Percentiles rank a stretch among this genome's conserved stretches.
Conservation (phyloP, 2,113 vertebrate species). For the Eurystomus gularis region DNA sequence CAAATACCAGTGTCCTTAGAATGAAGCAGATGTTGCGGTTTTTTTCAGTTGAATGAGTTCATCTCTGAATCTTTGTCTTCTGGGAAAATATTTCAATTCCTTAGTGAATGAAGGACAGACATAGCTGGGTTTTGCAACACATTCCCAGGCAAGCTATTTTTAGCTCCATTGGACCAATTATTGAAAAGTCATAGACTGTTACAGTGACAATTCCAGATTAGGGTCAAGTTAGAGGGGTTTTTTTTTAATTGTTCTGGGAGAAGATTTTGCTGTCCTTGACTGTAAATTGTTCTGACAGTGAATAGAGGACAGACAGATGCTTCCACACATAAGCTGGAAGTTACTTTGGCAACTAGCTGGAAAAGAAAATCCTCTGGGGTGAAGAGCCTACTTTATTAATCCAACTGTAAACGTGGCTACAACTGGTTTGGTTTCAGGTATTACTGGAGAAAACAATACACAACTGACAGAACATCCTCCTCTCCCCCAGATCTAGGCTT, state of each 20-base stretch:
- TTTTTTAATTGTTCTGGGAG: not conserved
- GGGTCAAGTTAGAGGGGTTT: not conserved
- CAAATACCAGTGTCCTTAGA: constrained; percentile 47
- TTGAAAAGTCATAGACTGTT: not conserved
- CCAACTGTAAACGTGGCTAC: not conserved
- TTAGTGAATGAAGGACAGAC: not conserved
- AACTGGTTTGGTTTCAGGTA: not conserved
- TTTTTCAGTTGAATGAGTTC: constrained; percentile 19
- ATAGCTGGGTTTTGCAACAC: not conserved
- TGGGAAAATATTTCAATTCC: constrained; percentile 17
- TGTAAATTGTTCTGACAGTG: constrained; percentile 43
- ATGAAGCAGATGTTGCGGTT: constrained; percentile 57
- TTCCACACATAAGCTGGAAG: not conserved
- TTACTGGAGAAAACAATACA: not conserved
- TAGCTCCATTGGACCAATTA: constrained; percentile 16
- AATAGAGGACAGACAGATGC: constrained; percentile 1
- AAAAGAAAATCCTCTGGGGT: not conserved
- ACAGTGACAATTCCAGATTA: not conserved
- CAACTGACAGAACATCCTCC: not conserved
- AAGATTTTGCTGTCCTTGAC: not conserved
- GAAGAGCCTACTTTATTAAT: not conserved
- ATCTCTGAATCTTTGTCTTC: constrained; percentile 33
- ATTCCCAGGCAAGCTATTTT: constrained; percentile 2
- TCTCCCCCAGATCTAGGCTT: not conserved
- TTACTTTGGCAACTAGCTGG: not conserved